Conservation (phyloP, 2,888 invertebrate species). For the Nasonia oneida region DNA sequence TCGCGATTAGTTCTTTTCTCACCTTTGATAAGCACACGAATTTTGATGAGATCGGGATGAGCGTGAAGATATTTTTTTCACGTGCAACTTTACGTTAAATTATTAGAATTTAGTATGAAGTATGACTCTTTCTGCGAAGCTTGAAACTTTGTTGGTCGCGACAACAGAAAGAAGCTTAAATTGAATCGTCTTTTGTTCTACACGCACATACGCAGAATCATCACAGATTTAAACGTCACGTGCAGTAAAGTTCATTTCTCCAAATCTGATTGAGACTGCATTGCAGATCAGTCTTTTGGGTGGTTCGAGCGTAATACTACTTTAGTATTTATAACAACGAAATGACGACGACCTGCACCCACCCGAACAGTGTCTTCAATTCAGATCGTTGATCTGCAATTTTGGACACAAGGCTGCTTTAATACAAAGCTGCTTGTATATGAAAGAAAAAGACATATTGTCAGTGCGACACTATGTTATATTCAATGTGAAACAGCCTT, state of each 20-base stretch:
- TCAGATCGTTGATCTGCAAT: conserved; percentile 59
- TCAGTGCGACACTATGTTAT: not conserved
- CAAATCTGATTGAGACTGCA: conserved; percentile 5
- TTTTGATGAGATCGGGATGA: conserved; percentile 55
- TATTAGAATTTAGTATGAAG: not conserved
- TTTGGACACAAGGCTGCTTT: conserved; percentile 45
- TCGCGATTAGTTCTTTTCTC: conserved; percentile 36
- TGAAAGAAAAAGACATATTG: conserved; percentile 25
- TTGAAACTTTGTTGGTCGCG: not conserved
- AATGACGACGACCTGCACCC: conserved; percentile 23
- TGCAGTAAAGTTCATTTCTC: conserved; percentile 11
- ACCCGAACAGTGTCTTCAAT: conserved; percentile 55
- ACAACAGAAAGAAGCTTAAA: no score
- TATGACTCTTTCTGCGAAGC: not conserved
- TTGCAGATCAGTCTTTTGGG: conserved; percentile 40
- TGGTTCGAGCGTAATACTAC: conserved; percentile 40
- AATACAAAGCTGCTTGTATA: conserved; percentile 44
- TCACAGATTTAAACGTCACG: conserved; percentile 15
- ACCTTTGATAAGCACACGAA: conserved; percentile 27
- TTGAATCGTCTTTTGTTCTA: no score
- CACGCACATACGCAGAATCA: not conserved
- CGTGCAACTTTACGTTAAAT: not conserved
- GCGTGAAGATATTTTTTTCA: not conserved
- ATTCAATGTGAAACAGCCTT: not conserved
- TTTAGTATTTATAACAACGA: conserved; percentile 28